Conservation (phyloP, 2,797 vertebrate species). For the Mus caroli region DNA sequence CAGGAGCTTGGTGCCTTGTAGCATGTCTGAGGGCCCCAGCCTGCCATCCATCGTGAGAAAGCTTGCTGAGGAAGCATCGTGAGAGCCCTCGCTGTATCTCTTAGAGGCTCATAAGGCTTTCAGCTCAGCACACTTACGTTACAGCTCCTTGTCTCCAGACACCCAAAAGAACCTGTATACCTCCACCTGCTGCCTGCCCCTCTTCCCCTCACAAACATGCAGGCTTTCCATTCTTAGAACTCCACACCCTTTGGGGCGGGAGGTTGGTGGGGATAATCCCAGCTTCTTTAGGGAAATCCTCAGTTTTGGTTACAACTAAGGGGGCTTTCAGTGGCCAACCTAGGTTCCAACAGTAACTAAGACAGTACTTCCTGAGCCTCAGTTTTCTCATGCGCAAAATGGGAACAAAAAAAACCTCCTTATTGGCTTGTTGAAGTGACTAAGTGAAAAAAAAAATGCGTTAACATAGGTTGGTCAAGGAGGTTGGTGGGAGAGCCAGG, state of each 20-base stretch:
- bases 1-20: background rate
- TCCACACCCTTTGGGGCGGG: background rate
- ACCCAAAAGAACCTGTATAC: background rate
- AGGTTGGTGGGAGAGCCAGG: background rate
- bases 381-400: background rate
- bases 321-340: background rate
- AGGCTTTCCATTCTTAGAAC: constrained; percentile 41
- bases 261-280: too few relatives aligned
- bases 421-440: background rate
- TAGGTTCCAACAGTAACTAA: background rate
- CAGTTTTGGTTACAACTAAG: background rate
- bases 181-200: background rate
- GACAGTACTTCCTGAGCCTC: background rate
- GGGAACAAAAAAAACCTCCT: background rate
- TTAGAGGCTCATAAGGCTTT: background rate
- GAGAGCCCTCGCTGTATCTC: background rate
- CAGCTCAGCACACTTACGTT: background rate
- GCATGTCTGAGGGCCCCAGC: background rate
- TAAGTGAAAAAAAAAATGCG: background rate
- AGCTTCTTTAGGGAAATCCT: constrained; percentile 2
- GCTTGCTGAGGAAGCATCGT: background rate
- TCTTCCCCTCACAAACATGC: background rate
- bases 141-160: background rate
- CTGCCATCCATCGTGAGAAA: background rate
- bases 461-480: background rate